A percentile compares a stretch with the other conserved stretches of the same genome.
Evolutionary conservation across 2,113 vertebrate species (phyloP).

Genomic region (Antigone vipio): DNA sequence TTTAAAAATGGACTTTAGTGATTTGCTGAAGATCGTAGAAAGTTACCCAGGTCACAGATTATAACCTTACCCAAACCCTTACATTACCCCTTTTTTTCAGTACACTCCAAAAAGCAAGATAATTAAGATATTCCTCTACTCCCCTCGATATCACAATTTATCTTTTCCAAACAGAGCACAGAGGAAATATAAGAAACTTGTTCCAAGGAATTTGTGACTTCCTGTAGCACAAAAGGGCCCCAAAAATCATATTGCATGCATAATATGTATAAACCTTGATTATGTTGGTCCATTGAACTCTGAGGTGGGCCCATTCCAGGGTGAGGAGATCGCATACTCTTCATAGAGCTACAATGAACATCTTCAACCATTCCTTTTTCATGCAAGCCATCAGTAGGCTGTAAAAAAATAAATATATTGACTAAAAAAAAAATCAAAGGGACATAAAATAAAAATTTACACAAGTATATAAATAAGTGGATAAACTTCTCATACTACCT

Average conservation of each 20-base stretch:
- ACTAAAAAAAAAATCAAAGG: neutral
- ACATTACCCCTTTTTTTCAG: neutral
- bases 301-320: constrained; percentile 92
- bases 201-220: neutral
- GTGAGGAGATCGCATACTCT: constrained; percentile 86
- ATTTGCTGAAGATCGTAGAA: neutral
- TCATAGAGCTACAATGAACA: constrained; percentile 87
- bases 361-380: constrained; percentile 88
- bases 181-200: neutral
- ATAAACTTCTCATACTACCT: neutral
- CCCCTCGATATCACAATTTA: neutral
- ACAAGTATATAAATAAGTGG: neutral
- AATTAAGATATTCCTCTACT: neutral
- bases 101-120: neutral
- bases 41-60: neutral
- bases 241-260: neutral
- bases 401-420: neutral
- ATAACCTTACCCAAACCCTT: neutral
- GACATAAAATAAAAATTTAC: neutral
- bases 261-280: constrained; percentile 80
- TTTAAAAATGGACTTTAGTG: neutral
- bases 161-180: neutral
- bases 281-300: constrained; percentile 93
- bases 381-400: constrained; percentile 86
- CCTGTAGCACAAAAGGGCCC: neutral